Base-by-base conservation (phyloP, 2,888 invertebrate species). In the Conistra vaccinii region DNA sequence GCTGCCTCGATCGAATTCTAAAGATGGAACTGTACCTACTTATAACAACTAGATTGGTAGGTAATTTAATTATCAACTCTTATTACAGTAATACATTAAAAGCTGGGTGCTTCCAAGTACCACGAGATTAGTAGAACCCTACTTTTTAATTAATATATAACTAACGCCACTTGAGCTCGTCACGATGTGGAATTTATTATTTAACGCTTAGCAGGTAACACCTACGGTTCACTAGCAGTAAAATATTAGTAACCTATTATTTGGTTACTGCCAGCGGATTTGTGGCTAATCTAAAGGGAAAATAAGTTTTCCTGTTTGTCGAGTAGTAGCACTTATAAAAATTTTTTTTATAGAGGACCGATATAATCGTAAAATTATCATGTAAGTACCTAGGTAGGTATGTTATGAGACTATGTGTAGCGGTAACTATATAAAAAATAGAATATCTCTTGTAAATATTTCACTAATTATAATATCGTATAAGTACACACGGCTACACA, bases 301-400 rank as follows among this genome's bases (percentile, higher is more conserved):
- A 76, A 76, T 48, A 29, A 39, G 10, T 61, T 68, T 68, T 53
- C 76, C 76, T 76, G 76, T 76, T 55, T 45, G 20, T 68, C 17
- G 23, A 53, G 12, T 48, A n/a, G 17, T 10, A 35, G 3, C 3
- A 23, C 17, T 4, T 26, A 53, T 32, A 42, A 48, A 23, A 2
- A 2, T 6, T 26, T 55, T 14, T 35, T 60, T 42, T 10, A 17
- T 23, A 6, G 29, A 29, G 12, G 3, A 35, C 42, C 1, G 45
- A 20, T 48, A 48, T 48, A 20, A 7, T n/a, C n/a, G n/a, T 42
- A 42, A 42, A 42, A 4, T 42, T 45, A 45, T 45, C 45, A 45
- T 17, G 5, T 42, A 39, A 9, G 35, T 39, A n/a, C n/a, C n/a
- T n/a, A n/a, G n/a, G n/a, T n/a, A n/a, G n/a, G 9, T 39, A 9